A percentile compares a stretch with the other conserved stretches of the same genome.
phyloP scores from a whole-genome alignment of 1,140 invertebrate genomes.

The Tenebrio molitor region DNA sequence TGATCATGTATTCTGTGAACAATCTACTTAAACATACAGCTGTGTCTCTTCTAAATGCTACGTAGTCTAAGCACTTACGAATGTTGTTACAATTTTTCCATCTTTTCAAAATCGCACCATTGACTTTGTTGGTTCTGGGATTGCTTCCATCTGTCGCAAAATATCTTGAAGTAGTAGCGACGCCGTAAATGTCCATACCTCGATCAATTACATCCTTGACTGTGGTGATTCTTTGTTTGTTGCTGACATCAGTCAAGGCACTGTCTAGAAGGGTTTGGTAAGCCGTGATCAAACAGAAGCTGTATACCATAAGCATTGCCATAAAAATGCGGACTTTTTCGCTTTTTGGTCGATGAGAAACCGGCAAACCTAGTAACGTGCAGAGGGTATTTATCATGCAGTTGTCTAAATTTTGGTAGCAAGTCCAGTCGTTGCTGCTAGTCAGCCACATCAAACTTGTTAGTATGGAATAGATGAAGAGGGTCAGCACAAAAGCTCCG shows the following conservation, averaged over 20 bases:
- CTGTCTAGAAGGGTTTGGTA: conserved; percentile 52
- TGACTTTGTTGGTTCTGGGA: not conserved
- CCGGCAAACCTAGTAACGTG: conserved; percentile 37
- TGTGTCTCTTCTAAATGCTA: conserved; percentile 31
- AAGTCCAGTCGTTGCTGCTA: conserved; percentile 11
- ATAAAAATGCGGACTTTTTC: conserved; percentile 48
- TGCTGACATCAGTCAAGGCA: conserved; percentile 41
- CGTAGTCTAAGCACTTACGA: conserved; percentile 44
- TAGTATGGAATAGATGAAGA: conserved; percentile 34
- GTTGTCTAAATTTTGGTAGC: conserved; percentile 31
- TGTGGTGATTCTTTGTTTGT: conserved; percentile 47
- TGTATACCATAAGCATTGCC: conserved; percentile 49
- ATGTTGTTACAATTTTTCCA: conserved; percentile 26
- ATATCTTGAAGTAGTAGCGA: not conserved
- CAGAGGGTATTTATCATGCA: conserved; percentile 37
- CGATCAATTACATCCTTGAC: conserved; percentile 46
- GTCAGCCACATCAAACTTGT: conserved; percentile 36
- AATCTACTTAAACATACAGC: conserved; percentile 41
- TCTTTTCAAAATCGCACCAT: conserved; percentile 33
- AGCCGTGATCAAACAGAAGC: conserved; percentile 38
- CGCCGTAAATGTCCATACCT: not conserved
- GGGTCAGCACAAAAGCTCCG: conserved; percentile 20
- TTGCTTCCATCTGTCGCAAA: not conserved
- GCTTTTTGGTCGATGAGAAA: conserved; percentile 22
- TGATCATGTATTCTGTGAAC: conserved; percentile 46